phyloP scores from a whole-genome alignment of 2,888 invertebrate genomes.

The Euplagia quadripunctaria region DNA sequence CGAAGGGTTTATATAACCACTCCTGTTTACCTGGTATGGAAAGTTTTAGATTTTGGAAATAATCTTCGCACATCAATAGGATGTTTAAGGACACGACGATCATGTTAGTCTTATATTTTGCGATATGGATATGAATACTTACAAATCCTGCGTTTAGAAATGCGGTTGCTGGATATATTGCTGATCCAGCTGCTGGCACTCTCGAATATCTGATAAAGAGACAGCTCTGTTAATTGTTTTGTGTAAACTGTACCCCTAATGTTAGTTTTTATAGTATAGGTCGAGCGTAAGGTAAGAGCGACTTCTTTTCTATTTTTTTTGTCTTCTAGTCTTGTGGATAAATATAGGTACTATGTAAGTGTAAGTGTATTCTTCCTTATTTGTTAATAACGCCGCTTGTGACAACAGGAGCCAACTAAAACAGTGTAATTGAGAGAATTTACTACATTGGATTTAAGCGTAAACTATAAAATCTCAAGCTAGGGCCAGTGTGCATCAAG shows the following conservation, averaged over 20 bases:
- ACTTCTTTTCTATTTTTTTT: no score
- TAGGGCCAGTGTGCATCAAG: no score
- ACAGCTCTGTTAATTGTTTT: background rate
- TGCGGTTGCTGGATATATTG: conserved; percentile 66
- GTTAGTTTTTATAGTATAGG: no score
- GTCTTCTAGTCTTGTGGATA: no score
- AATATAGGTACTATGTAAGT: no score
- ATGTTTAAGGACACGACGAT: background rate
- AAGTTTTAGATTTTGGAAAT: background rate
- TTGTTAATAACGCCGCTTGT: no score
- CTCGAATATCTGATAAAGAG: conserved; percentile 69
- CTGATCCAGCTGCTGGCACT: conserved; percentile 65
- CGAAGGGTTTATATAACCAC: background rate
- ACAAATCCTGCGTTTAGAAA: conserved; percentile 80
- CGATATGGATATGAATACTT: conserved; percentile 31
- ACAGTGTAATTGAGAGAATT: no score
- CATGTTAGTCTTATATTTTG: background rate
- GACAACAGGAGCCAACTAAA: no score
- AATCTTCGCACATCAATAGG: background rate
- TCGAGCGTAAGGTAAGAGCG: no score
- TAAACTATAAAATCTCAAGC: no score
- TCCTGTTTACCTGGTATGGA: background rate
- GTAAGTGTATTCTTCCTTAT: no score
- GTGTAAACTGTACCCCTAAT: background rate
- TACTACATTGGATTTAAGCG: no score